phyloP scores from a whole-genome alignment of 2,113 vertebrate genomes.

The Elachura formosa region DNA sequence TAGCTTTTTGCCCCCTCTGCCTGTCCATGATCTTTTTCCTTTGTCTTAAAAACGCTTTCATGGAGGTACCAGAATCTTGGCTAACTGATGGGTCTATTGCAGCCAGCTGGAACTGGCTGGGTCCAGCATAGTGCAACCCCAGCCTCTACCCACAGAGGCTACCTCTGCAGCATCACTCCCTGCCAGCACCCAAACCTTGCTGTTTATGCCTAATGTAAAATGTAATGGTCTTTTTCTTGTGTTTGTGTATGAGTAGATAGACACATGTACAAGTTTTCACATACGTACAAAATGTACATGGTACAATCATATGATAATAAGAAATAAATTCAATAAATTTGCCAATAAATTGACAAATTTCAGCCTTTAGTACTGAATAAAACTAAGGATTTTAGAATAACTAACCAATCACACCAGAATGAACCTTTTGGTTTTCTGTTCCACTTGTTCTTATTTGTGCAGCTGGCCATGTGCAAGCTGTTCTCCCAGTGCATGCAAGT shows the following conservation, averaged over 20 bases:
- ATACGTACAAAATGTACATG: too few relatives aligned
- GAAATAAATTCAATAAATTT: too few relatives aligned
- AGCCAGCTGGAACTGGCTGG: not conserved
- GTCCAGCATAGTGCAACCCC: not conserved
- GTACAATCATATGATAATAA: too few relatives aligned
- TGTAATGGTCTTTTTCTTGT: not conserved
- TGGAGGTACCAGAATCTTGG: not conserved
- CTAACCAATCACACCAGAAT: not conserved
- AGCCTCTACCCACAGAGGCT: not conserved
- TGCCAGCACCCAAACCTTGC: not conserved
- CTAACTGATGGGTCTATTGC: rapidly evolving
- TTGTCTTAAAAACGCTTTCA: not conserved
- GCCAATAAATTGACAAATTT: too few relatives aligned
- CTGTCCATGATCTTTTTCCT: not conserved
- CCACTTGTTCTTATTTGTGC: not conserved
- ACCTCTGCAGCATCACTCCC: not conserved
- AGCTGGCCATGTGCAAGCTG: not conserved
- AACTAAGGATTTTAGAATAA: not conserved
- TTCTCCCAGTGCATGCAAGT: not conserved
- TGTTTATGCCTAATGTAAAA: not conserved
- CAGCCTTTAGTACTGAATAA: not conserved
- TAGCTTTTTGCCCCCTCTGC: rapidly evolving
- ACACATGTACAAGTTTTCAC: too few relatives aligned
- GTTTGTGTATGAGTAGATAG: not conserved
- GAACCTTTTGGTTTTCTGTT: not conserved